A percentile compares a stretch with the other conserved stretches of the same genome.
Conservation (phyloP, 2,888 invertebrate species). For the Linyphia triangularis region DNA sequence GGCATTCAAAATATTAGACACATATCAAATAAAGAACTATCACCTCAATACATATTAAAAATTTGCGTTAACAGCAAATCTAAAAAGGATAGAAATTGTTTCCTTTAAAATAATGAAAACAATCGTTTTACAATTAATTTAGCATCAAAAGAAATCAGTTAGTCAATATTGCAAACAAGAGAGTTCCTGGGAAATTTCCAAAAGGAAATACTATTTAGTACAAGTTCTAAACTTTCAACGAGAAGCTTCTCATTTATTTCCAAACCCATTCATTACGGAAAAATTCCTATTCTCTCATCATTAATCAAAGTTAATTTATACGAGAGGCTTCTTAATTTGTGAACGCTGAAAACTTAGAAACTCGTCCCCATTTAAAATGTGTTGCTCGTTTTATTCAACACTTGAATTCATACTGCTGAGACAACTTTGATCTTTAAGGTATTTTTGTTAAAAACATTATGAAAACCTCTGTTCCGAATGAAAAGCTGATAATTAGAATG, state of each 20-base stretch:
- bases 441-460: too few species aligned
- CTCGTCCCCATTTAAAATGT: not conserved
- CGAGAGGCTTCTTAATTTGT: conserved; percentile 37
- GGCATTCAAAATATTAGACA: too few species aligned
- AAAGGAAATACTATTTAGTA: not conserved
- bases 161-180: not conserved
- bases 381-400: not conserved
- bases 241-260: conserved; percentile 30
- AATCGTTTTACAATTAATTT: not conserved
- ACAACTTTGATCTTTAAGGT: too few species aligned
- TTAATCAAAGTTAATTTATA: conserved; percentile 57
- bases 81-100: too few species aligned
- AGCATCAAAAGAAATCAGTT: not conserved
- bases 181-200: not conserved
- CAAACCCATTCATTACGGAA: conserved; percentile 36
- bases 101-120: not conserved
- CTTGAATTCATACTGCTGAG: too few species aligned
- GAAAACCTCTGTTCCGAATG: too few species aligned
- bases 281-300: conserved; percentile 21
- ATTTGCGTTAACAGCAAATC: not conserved
- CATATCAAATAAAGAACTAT: not conserved
- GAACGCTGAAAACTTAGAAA: not conserved
- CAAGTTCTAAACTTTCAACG: not conserved
- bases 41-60: not conserved
- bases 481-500: too few species aligned